A percentile compares a stretch with the other conserved stretches of the same genome.
These are phyloP conservation scores for Ecliptopera silaceata DNA, from an alignment of 2,888 invertebrate genomes.

Conservation along the genomic window DNA sequence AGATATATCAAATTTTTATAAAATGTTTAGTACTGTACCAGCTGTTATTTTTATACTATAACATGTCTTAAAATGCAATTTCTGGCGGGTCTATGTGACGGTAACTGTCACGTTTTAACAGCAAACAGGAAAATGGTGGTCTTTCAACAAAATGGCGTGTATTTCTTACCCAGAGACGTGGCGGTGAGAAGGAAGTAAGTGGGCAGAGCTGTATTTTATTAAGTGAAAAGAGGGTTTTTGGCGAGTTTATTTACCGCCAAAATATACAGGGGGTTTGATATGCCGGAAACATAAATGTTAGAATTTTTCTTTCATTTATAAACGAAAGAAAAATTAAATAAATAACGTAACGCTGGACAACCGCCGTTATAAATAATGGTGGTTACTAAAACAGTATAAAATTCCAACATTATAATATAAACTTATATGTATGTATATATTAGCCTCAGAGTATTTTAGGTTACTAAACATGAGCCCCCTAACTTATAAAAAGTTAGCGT, in stretches of 20 bases:
- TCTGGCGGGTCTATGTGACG: constrained; percentile 3
- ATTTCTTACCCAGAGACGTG: constrained; percentile 17
- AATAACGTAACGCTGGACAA: too few relatives aligned
- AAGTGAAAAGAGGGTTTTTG: background rate
- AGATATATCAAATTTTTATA: too few relatives aligned
- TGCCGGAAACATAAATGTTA: too few relatives aligned
- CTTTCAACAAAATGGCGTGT: constrained; percentile 8
- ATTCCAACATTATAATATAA: too few relatives aligned
- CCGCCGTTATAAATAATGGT: too few relatives aligned
- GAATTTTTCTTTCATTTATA: too few relatives aligned
- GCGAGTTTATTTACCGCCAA: background rate
- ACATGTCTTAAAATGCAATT: constrained; percentile 7
- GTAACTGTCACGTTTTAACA: constrained; percentile 20
- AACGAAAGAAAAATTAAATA: too few relatives aligned
- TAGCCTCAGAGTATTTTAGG: too few relatives aligned
- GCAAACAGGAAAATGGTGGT: constrained; percentile 6
- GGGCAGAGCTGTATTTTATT: constrained; percentile 7
- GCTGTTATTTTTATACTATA: background rate
- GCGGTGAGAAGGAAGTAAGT: constrained; percentile 6
- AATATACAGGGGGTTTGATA: background rate
- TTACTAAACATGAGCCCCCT: too few relatives aligned
- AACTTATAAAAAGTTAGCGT: too few relatives aligned
- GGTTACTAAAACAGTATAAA: too few relatives aligned
- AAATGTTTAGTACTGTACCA: background rate
- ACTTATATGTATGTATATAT: too few relatives aligned